These are phyloP conservation scores for Pteropus alecto DNA, from an alignment of 2,113 vertebrate species.

Conservation along the genomic window DNA sequence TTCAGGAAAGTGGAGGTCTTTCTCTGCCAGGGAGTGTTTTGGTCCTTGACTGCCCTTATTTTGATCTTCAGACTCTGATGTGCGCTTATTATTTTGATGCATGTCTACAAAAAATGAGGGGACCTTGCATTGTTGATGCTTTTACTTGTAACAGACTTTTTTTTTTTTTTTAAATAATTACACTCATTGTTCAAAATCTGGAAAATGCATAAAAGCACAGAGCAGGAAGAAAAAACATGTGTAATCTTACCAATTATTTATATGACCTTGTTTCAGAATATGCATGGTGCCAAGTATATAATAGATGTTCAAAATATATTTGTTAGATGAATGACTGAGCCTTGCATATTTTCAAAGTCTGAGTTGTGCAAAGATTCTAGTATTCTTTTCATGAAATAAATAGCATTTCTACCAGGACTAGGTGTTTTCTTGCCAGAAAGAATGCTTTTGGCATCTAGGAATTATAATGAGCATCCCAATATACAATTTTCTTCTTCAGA, in stretches of 20 bases:
- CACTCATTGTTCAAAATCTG: background rate
- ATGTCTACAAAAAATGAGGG: background rate
- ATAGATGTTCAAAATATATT: background rate
- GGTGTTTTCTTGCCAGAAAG: constrained; percentile 1
- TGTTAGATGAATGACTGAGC: background rate
- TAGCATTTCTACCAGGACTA: background rate
- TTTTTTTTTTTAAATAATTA: background rate
- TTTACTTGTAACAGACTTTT: background rate
- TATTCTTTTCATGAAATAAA: constrained; percentile 7
- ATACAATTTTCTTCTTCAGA: constrained; percentile 49
- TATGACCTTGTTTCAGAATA: background rate
- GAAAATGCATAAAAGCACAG: background rate
- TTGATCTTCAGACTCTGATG: background rate
- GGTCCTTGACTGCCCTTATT: background rate
- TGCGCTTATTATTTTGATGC: background rate
- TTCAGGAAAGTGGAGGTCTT: background rate
- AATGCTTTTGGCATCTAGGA: background rate
- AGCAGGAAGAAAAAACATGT: background rate
- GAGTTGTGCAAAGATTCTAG: background rate
- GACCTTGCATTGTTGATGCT: background rate
- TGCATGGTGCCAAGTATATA: background rate
- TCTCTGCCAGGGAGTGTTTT: background rate
- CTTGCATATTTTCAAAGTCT: background rate
- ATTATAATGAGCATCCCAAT: constrained; percentile 32
- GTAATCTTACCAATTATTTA: background rate